These are phyloP conservation scores for Hylyphantes graminicola DNA, from an alignment of 1,140 invertebrate species.

Conservation along the genomic window DNA sequence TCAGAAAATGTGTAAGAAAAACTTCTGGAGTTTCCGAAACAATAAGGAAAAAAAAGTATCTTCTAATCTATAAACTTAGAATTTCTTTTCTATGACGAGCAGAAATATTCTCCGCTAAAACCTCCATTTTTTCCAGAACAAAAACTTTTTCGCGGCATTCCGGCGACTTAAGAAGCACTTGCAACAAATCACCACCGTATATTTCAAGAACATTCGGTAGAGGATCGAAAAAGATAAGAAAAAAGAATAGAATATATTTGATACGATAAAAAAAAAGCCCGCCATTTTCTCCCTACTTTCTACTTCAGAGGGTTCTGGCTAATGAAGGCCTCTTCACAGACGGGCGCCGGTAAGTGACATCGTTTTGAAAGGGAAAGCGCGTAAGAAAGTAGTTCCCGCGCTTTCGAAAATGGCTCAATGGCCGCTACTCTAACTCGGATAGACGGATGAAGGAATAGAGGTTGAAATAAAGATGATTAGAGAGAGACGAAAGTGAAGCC, in stretches of 20 bases:
- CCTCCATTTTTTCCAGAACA: too few relatives aligned
- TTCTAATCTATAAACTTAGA: too few relatives aligned
- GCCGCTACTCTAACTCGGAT: too few relatives aligned
- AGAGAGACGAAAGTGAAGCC: too few relatives aligned
- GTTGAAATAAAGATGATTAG: too few relatives aligned
- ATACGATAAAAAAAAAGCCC: not conserved
- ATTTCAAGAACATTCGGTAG: conserved; percentile 14
- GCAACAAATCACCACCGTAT: conserved; percentile 27
- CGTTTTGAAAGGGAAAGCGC: not conserved
- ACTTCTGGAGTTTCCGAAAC: too few relatives aligned
- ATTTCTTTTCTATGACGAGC: too few relatives aligned
- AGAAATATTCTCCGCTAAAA: too few relatives aligned
- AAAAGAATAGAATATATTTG: not conserved
- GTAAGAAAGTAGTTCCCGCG: conserved; percentile 10
- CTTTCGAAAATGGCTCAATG: not conserved
- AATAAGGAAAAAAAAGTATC: too few relatives aligned
- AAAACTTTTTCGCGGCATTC: not conserved
- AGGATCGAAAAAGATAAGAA: conserved; percentile 5
- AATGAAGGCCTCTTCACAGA: conserved; percentile 43
- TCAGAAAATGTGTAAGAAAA: too few relatives aligned
- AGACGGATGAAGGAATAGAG: too few relatives aligned
- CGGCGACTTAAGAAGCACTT: conserved; percentile 14
- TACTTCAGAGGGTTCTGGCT: not conserved
- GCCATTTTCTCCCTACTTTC: conserved; percentile 10
- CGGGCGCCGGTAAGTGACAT: conserved; percentile 20